phyloP scores from a whole-genome alignment of 2,888 invertebrate genomes.

The Andrena dorsata region DNA sequence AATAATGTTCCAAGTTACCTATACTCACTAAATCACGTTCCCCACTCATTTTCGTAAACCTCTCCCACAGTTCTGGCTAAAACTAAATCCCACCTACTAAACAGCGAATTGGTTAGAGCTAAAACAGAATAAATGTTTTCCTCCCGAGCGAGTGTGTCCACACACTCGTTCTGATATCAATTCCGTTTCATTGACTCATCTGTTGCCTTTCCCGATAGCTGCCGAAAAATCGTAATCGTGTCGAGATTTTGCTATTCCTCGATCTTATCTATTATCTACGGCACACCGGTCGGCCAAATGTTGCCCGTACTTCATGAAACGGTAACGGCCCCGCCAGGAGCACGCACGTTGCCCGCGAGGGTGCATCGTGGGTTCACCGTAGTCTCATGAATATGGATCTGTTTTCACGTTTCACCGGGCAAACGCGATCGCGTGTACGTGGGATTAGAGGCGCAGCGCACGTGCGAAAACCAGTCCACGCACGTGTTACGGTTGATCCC shows the following conservation, averaged over 20 bases:
- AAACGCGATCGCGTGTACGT: conserved; percentile 37
- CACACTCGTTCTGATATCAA: background rate
- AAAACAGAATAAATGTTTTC: no score
- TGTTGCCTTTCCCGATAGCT: background rate
- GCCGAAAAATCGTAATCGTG: conserved; percentile 41
- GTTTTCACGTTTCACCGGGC: conserved; percentile 70
- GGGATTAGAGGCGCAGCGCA: conserved; percentile 50
- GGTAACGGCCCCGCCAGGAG: conserved; percentile 54
- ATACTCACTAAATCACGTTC: no score
- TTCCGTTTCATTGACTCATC: background rate
- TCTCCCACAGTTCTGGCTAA: no score
- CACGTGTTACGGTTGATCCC: conserved; percentile 57
- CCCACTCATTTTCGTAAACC: no score
- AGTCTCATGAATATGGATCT: conserved; percentile 79
- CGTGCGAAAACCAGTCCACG: conserved; percentile 65
- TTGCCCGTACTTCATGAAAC: conserved; percentile 41
- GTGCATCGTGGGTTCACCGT: conserved; percentile 41
- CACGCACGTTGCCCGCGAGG: conserved; percentile 43
- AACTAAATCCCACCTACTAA: no score
- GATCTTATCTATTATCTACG: conserved; percentile 67
- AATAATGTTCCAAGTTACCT: no score
- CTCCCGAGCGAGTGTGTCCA: no score
- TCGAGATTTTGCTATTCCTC: conserved; percentile 39
- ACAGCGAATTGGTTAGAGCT: no score
- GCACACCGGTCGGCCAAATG: conserved; percentile 66